Evolutionary conservation across 2,797 vertebrate genomes (phyloP).

Genomic region (Stomatorhinus walkeri): DNA sequence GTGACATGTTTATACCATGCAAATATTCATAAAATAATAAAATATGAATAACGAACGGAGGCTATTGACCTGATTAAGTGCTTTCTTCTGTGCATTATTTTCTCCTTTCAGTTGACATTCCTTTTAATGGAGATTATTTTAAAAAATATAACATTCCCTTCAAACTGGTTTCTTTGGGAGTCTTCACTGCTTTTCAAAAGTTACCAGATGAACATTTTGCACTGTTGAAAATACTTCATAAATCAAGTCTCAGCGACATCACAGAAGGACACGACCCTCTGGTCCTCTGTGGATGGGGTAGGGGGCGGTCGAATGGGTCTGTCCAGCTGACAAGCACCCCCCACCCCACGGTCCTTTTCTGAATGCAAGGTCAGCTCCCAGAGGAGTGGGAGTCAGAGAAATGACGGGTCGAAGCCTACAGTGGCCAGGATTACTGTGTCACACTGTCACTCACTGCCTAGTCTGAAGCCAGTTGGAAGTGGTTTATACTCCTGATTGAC

Average conservation of each 20-base stretch:
- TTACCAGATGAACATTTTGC: neutral
- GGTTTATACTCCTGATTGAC: neutral
- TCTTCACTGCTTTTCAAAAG: neutral
- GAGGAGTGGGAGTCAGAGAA: neutral
- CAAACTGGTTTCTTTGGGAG: neutral
- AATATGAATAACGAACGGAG: neutral
- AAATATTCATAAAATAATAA: neutral
- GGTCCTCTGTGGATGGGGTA: neutral
- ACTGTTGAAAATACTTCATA: neutral
- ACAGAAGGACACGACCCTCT: neutral
- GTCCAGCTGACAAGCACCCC: neutral
- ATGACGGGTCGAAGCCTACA: neutral
- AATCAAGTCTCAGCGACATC: neutral
- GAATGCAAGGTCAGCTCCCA: neutral
- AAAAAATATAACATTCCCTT: neutral
- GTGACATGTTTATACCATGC: neutral
- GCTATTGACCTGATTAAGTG: conserved; percentile 2
- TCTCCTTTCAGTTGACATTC: neutral
- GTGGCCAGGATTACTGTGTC: neutral
- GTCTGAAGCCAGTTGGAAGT: neutral
- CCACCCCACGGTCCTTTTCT: neutral
- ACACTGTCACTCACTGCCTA: neutral
- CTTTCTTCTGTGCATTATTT: neutral
- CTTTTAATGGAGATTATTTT: neutral
- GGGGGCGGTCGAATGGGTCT: neutral